Evolutionary conservation across 1,140 invertebrate genomes (phyloP).

Genomic region (Meloidogyne floridensis): DNA sequence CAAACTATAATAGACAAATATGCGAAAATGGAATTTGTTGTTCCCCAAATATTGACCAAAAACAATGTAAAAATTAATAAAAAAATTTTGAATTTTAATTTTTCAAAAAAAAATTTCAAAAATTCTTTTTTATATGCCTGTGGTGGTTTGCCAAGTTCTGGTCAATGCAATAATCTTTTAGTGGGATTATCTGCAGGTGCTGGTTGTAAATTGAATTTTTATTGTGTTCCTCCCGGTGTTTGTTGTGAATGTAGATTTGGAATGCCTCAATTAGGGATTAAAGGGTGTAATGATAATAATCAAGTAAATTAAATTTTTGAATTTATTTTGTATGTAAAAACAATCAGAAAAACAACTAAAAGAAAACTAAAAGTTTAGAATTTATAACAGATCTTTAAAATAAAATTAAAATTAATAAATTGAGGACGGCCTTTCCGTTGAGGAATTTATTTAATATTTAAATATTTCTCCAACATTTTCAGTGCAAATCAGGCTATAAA

Average conservation of each 20-base stretch:
- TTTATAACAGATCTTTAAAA: no score
- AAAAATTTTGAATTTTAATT: not conserved
- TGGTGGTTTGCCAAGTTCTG: slow-evolving; percentile 5
- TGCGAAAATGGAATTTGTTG: slow-evolving; percentile 14
- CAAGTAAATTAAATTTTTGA: not conserved
- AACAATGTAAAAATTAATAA: slow-evolving; percentile 6
- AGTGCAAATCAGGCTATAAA: not conserved
- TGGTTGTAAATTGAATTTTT: not conserved
- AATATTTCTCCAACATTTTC: not conserved
- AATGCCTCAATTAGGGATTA: not conserved
- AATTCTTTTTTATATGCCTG: not conserved
- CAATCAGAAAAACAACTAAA: no score
- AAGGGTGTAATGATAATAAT: not conserved
- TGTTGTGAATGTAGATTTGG: slow-evolving; percentile 3
- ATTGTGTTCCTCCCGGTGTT: not conserved
- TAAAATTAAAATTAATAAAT: no score
- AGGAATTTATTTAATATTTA: no score
- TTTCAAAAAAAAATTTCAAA: no score
- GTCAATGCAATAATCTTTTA: not conserved
- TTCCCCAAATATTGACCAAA: not conserved
- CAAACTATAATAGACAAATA: not conserved
- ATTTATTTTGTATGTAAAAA: no score
- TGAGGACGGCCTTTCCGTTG: no score
- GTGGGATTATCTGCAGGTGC: not conserved
- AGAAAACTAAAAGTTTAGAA: no score